A percentile compares a stretch with the other conserved stretches of the same genome.
Evolutionary conservation across 2,113 vertebrate genomes (phyloP).

Genomic region (Mellivora capensis): DNA sequence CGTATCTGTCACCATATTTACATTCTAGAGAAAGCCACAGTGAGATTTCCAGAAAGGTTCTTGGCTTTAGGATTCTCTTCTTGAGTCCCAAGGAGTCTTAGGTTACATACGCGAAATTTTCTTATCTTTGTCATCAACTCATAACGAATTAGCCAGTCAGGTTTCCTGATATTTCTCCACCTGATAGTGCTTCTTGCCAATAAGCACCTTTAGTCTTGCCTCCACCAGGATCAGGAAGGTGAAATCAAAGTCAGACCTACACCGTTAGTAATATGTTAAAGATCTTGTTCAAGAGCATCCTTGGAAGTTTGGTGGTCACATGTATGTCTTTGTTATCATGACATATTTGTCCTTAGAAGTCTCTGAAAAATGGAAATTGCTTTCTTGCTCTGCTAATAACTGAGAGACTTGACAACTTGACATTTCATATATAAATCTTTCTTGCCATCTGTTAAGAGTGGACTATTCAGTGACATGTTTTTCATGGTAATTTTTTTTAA

Average conservation of each 20-base stretch:
- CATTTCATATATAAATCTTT: conserved; percentile 8
- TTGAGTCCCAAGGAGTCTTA: neutral
- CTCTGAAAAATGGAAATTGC: conserved; percentile 9
- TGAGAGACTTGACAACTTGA: neutral
- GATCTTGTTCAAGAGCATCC: neutral
- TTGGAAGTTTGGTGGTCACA: neutral
- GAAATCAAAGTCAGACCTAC: neutral
- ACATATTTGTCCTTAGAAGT: neutral
- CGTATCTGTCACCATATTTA: neutral
- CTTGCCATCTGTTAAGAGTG: neutral
- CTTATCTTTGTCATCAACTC: neutral
- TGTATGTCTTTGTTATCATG: neutral
- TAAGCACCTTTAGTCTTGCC: neutral
- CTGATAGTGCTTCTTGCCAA: neutral
- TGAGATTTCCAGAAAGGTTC: conserved; percentile 32
- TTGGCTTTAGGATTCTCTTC: neutral
- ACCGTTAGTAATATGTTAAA: neutral
- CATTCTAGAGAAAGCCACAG: neutral
- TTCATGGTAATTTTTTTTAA: neutral
- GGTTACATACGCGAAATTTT: neutral
- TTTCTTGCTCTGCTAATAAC: neutral
- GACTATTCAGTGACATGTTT: neutral
- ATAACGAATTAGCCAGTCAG: neutral
- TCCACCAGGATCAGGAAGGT: neutral
- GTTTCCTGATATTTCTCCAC: neutral